These are phyloP conservation scores for Rotaria macrura DNA, from an alignment of 2,888 invertebrate genomes.

Conservation along the genomic window DNA sequence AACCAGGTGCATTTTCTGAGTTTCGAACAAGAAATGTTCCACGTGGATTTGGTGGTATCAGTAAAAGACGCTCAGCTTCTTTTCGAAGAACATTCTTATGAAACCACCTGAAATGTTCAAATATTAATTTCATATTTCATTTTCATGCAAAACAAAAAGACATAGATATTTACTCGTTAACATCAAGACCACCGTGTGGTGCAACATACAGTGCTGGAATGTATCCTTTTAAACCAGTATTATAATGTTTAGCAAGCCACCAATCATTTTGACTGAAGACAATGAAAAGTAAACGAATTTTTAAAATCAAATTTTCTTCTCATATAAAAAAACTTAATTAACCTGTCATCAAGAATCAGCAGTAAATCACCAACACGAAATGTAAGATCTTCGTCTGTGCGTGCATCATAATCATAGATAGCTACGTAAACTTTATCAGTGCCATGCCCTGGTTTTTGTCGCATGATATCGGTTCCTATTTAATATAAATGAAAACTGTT, in stretches of 20 bases:
- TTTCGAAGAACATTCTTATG: slow-evolving; percentile 98
- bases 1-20: slow-evolving; percentile 62
- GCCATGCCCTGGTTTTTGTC: background rate
- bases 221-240: slow-evolving; percentile 59
- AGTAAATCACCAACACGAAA: slow-evolving; percentile 97
- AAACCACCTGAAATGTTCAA: slow-evolving; percentile 71
- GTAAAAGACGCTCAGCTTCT: slow-evolving; percentile 94
- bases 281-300: no score
- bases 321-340: background rate
- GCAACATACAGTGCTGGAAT: slow-evolving; percentile 99
- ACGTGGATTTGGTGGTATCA: slow-evolving; percentile 91
- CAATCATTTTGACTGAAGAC: slow-evolving; percentile 73
- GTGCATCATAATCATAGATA: slow-evolving; percentile 93
- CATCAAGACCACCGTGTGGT: slow-evolving; percentile 93
- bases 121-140: background rate
- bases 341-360: slow-evolving; percentile 70
- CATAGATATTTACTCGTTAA: slow-evolving; percentile 56
- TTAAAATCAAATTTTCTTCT: no score
- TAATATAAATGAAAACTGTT: no score
- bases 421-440: slow-evolving; percentile 59
- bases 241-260: slow-evolving; percentile 95
- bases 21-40: slow-evolving; percentile 91
- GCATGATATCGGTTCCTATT: background rate
- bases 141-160: background rate
- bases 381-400: slow-evolving; percentile 95